Evolutionary conservation across 1,140 invertebrate species (phyloP), one percentile per base, ranked within the genome.

Genomic region (Cotesia vestalis): DNA sequence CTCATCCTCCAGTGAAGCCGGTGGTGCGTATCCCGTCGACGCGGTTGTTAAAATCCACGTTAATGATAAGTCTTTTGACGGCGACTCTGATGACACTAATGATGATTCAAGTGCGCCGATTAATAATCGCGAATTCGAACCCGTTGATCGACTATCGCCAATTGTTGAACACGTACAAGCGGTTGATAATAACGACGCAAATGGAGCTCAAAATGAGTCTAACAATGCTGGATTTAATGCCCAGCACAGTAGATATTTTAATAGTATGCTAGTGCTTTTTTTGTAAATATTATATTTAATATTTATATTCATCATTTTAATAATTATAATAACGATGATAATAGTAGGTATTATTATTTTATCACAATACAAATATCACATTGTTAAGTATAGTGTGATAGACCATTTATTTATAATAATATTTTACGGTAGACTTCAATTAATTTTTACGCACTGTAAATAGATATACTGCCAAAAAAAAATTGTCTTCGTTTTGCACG

Each of bases 211-310:
- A 27, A 81, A 82, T 69, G 81, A 81, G 71, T 80, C 83, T 2
- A 55, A 67, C 8, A 12, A 14, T 51, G 5, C n/a, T 6, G 51
- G 40, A 67, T 52, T 67, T 36, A 76, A 76, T 72, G 73, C 71
- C n/a, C 70, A 72, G 79, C 69, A 78, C 73, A 79, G 79, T 52
- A 83, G 78, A 75, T 82, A 84, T 81, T 77, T 86, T 74, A 84
- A 83, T 80, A 85, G 84, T 64, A 83, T 83, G 82, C 85, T 86
- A 75, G 84, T 86, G 71, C 76, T 86, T 52, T 78, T 83, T 73
- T 75, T 85, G 78, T 86, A 83, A 86, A 80, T 81, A 81, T 73
- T 69, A 55, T 57, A 59, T 55, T 20, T 36, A 35, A 69, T 69
- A 64, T 38, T 36, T 59, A 17, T 63, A 61, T 51, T 60, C 51